Base-by-base conservation (phyloP, 23 tunicate genomes). In the Trididemnum miniatum region DNA sequence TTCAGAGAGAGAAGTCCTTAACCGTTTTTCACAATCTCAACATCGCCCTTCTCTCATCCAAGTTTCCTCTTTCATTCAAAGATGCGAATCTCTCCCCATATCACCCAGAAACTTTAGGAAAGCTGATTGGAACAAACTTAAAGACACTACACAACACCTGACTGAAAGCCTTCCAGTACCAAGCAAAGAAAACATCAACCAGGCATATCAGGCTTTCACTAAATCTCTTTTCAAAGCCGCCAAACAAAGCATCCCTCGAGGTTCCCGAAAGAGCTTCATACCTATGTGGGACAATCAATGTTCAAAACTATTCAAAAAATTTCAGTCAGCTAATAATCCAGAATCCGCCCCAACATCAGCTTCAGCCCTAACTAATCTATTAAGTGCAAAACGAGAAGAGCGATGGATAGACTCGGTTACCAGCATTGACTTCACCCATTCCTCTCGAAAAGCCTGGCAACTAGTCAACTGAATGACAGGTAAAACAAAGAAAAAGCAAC, bases 11-110 rank as follows among this genome's bases (percentile, higher is more conserved):
- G 3, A 62, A 3, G 26, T n/a, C 3, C 26, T 18, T 3, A 24
- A 62, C 3, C 26, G 26, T n/a, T 62, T 62, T 26, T 26, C 29
- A 20, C n/a, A 26, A 4, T 62, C 67, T 12, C 67, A 62, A n/a
- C 67, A 62, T 26, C 23, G 67, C 15, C 67, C 67, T 20, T 62
- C 67, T 20, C 26, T 62, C 67, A 62, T 62, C n/a, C n/a, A n/a
- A n/a, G n/a, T n/a, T n/a, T n/a, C n/a, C n/a, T n/a, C n/a, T n/a
- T n/a, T n/a, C n/a, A n/a, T n/a, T n/a, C n/a, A n/a, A n/a, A n/a
- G n/a, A n/a, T n/a, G n/a, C 62, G 0, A n/a, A 22, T 52, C 62
- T 49, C 57, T 12, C 12, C 57, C 57, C 57, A 49, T 49, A 49
- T 18, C 57, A 12, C 57, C 15, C 12, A 20, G 26, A 24, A 62